A percentile compares a stretch with the other conserved stretches of the same genome.
These are phyloP conservation scores for Podarcis siculus DNA, from an alignment of 2,797 vertebrate genomes.

Conservation along the genomic window DNA sequence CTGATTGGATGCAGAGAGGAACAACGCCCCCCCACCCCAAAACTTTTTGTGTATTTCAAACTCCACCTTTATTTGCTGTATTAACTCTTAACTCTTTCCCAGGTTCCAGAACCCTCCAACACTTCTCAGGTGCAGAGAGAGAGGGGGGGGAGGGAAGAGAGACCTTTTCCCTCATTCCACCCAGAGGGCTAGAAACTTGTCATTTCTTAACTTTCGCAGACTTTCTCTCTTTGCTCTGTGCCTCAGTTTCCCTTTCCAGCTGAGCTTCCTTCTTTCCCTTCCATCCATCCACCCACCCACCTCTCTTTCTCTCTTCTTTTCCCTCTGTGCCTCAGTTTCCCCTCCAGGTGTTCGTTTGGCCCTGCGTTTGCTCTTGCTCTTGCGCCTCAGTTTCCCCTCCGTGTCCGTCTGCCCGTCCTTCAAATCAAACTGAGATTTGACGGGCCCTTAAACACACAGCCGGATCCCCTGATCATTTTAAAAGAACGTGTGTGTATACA, in stretches of 20 bases:
- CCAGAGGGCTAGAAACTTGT: background rate
- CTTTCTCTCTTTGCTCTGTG: too few relatives aligned
- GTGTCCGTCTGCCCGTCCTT: accelerated
- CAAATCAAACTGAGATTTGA: too few relatives aligned
- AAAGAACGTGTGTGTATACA: too few relatives aligned
- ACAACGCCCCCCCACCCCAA: background rate
- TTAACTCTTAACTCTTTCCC: background rate
- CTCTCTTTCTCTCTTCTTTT: background rate
- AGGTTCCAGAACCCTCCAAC: background rate
- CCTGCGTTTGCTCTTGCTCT: background rate
- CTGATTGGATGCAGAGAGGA: background rate
- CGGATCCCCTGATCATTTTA: too few relatives aligned
- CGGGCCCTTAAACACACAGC: too few relatives aligned
- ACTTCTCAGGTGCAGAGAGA: background rate
- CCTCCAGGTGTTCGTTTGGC: too few relatives aligned
- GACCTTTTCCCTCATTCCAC: background rate
- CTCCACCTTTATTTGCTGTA: background rate
- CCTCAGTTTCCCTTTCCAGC: too few relatives aligned
- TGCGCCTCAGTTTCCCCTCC: background rate
- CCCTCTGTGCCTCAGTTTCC: background rate
- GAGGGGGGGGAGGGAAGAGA: background rate
- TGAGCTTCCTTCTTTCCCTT: too few relatives aligned
- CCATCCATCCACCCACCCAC: too few relatives aligned
- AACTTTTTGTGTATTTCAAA: background rate
- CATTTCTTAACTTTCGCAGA: too few relatives aligned